Base-by-base conservation (phyloP, 1,140 invertebrate species). In the Aphaenogaster rudis region DNA sequence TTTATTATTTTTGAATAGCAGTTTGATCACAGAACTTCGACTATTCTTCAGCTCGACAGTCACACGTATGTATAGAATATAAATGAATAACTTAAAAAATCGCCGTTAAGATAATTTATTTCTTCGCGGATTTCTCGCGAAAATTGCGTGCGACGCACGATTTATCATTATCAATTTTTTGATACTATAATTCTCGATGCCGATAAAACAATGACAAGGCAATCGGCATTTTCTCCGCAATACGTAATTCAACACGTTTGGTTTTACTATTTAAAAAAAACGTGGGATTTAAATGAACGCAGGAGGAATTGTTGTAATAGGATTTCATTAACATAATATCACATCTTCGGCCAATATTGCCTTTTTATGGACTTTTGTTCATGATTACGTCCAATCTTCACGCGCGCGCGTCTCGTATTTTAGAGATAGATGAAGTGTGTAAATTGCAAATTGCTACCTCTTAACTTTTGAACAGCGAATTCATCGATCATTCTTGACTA, bases 131-230 rank as follows among this genome's bases (percentile, higher is more conserved):
- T 28, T 69, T 48, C 5, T 69, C 11, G 7, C 17, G 8, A 21
- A 48, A 69, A 0, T 8, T 48, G 13, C 6, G 0, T 15, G 5
- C 2, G 5, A 33, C 6, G 8, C 11, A 28, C 59, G 2, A 54
- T 86, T 36, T 48, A 71, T 48, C 17, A 28, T 28, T 66, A 11
- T 66, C 9, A 42, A 66, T 66, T 57, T n/a, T 63, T 36, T 59
- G 7, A 28, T 45, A 52, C 6, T 39, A 45, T 39, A 50, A 52
- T 36, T 50, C 13, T 36, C 52, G 0, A 8, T 42, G 2, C 0
- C 2, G 0, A 3, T 39, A 74, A 71, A 50, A 52, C 4, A 36
- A 42, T 42, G 33, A 76, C 5, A 39, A 76, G 3, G 15, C 2
- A 72, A 11, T 50, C 15, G 15, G 39, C 21, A 39, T 76, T 57